These are phyloP conservation scores for Archilochus colubris DNA, from an alignment of 2,113 vertebrate species.

Conservation along the genomic window DNA sequence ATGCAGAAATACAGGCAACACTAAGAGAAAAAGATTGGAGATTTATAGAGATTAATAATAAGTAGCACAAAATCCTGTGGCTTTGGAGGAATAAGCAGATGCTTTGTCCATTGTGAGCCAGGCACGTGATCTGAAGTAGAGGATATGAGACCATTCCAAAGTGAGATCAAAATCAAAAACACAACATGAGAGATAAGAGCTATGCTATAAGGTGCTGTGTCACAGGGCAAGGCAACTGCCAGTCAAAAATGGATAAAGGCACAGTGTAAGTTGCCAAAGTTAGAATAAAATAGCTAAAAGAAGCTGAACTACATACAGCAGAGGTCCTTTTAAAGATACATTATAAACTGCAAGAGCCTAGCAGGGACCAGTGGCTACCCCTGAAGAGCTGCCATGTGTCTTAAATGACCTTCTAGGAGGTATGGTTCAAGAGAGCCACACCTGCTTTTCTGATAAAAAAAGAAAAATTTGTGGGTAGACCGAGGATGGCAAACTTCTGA, in stretches of 20 bases:
- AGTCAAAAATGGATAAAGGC: background rate
- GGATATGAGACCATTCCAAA: background rate
- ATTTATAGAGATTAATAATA: conserved; percentile 17
- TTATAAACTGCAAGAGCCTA: background rate
- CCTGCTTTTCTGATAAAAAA: background rate
- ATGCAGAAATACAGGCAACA: background rate
- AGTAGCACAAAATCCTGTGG: conserved; percentile 29
- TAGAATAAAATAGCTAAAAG: background rate
- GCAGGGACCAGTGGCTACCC: background rate
- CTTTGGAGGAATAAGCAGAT: conserved; percentile 41
- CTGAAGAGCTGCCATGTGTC: background rate
- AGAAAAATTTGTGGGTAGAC: rapidly evolving
- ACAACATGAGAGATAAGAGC: rapidly evolving
- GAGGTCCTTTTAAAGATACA: background rate
- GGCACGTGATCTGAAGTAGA: background rate
- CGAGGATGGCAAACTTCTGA: background rate
- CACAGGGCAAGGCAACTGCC: background rate
- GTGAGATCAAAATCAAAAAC: background rate
- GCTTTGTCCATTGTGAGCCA: conserved; percentile 14
- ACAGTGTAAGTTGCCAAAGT: background rate
- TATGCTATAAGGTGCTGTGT: background rate
- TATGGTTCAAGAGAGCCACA: background rate
- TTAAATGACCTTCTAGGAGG: background rate
- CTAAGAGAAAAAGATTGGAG: conserved; percentile 24
- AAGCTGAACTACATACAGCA: background rate